A percentile compares a stretch with the other conserved stretches of the same genome.
Conservation (phyloP, 1,140 invertebrate species). For the Leptinotarsa undecemlineata region DNA sequence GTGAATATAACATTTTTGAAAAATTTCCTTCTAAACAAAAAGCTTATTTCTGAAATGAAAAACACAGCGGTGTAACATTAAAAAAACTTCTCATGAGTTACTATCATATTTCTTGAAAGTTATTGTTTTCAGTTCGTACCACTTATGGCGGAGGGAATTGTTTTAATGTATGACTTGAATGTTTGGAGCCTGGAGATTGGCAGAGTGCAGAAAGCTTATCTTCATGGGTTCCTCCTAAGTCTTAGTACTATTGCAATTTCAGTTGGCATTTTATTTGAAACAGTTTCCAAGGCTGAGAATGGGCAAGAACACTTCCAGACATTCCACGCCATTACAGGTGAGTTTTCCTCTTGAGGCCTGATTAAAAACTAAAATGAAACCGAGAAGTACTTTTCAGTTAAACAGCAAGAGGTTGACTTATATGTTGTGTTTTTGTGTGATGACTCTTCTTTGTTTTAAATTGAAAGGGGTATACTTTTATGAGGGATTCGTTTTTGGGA, state of each 20-base stretch:
- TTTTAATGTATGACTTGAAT: slow-evolving; percentile 35
- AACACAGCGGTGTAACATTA: neutral
- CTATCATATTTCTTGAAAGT: neutral
- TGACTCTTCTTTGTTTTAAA: too few species aligned
- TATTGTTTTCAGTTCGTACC: slow-evolving; percentile 34
- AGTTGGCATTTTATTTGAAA: slow-evolving; percentile 28
- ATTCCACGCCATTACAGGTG: slow-evolving; percentile 28
- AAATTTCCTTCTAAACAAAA: too few species aligned
- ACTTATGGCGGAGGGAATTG: slow-evolving; percentile 38
- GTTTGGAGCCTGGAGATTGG: slow-evolving; percentile 23
- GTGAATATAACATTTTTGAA: neutral
- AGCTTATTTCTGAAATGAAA: neutral
- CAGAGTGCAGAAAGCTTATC: slow-evolving; percentile 29
- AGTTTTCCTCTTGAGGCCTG: neutral
- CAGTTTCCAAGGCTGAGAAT: slow-evolving; percentile 1
- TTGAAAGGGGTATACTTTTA: too few species aligned
- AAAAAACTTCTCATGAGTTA: neutral
- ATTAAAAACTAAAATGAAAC: too few species aligned
- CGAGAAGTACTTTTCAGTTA: too few species aligned
- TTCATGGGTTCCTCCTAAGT: slow-evolving; percentile 32
- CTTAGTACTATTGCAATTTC: slow-evolving; percentile 25
- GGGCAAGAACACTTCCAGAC: slow-evolving; percentile 9
- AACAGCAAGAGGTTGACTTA: too few species aligned
- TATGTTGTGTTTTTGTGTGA: too few species aligned
- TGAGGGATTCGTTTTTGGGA: too few species aligned